Conservation (phyloP, 1,140 invertebrate genomes). For the Leptoteleia sp. region DNA sequence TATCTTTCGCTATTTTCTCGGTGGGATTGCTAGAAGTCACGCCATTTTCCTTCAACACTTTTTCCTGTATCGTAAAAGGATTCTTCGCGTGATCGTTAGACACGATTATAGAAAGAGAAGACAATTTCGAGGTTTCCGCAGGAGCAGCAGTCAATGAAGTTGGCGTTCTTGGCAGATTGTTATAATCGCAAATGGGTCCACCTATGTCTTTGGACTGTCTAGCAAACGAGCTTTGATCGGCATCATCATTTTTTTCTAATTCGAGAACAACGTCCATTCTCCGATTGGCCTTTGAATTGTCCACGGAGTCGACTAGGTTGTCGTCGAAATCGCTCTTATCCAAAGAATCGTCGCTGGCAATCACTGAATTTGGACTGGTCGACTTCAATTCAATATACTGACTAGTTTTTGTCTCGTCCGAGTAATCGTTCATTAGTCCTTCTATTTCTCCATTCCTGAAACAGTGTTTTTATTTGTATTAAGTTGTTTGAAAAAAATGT, state of each 20-base stretch:
- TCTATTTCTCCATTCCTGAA: constrained; percentile 80
- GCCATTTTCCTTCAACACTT: constrained; percentile 15
- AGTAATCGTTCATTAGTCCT: constrained; percentile 79
- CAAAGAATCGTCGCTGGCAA: constrained; percentile 84
- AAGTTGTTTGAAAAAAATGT: neutral
- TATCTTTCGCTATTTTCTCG: constrained; percentile 63
- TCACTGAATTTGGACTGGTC: constrained; percentile 79
- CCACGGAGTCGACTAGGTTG: constrained; percentile 75
- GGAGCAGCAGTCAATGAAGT: constrained; percentile 37
- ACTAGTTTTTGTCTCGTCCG: constrained; percentile 72
- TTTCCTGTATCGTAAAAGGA: constrained; percentile 34
- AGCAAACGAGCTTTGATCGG: constrained; percentile 75
- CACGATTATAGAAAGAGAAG: constrained; percentile 43
- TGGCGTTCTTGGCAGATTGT: constrained; percentile 68
- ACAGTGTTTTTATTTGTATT: constrained; percentile 11
- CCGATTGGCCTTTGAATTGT: constrained; percentile 75
- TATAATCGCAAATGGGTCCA: constrained; percentile 45
- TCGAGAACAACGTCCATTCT: constrained; percentile 74
- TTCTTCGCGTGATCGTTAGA: constrained; percentile 44
- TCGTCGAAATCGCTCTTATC: constrained; percentile 84
- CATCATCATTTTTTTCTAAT: constrained; percentile 75
- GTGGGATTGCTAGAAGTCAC: constrained; percentile 16
- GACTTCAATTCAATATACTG: constrained; percentile 77
- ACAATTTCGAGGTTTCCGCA: constrained; percentile 46
- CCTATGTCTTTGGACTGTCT: constrained; percentile 69